Evolutionary conservation across 1,140 invertebrate species (phyloP).

Genomic region (Drosophila chauvacae): DNA sequence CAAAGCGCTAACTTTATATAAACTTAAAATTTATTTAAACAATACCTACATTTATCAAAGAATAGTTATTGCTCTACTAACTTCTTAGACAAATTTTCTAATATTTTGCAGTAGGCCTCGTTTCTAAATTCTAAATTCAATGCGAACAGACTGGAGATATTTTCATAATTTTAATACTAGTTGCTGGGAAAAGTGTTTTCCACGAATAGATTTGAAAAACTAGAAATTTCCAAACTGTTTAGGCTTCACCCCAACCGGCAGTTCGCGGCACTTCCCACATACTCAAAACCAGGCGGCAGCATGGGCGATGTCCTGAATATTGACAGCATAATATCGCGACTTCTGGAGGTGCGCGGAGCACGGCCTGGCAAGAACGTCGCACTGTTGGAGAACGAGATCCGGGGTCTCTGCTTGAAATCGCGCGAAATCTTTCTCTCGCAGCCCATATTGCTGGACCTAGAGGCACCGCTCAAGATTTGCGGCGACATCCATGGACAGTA

Average conservation of each 20-base stretch:
- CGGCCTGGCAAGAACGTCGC: constrained; percentile 1
- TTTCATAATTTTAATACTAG: constrained; percentile 15
- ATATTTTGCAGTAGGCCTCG: not conserved
- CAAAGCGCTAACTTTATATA: not conserved
- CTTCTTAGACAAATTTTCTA: not conserved
- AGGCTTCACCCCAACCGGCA: not conserved
- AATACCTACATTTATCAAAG: not conserved
- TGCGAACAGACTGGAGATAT: not conserved
- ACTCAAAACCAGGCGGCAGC: not conserved
- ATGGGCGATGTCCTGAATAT: constrained; percentile 7
- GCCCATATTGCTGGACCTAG: constrained; percentile 1
- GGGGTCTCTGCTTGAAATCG: not conserved
- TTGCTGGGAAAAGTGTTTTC: constrained; percentile 10
- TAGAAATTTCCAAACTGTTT: constrained; percentile 3
- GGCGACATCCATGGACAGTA: constrained; percentile 9
- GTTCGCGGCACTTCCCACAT: not conserved
- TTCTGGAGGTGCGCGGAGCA: constrained; percentile 7
- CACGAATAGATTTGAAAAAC: constrained; percentile 2
- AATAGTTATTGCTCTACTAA: not conserved
- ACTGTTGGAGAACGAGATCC: constrained; percentile 7
- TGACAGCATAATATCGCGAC: constrained; percentile 3
- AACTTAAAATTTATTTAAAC: not conserved
- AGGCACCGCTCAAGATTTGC: constrained; percentile 10
- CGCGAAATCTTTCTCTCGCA: constrained; percentile 7
- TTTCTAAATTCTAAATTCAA: constrained; percentile 23